A percentile compares a stretch with the other conserved stretches of the same genome.
These are phyloP conservation scores for Enteromius afrohamiltoni DNA, from an alignment of 2,797 vertebrate species.

Conservation along the genomic window DNA sequence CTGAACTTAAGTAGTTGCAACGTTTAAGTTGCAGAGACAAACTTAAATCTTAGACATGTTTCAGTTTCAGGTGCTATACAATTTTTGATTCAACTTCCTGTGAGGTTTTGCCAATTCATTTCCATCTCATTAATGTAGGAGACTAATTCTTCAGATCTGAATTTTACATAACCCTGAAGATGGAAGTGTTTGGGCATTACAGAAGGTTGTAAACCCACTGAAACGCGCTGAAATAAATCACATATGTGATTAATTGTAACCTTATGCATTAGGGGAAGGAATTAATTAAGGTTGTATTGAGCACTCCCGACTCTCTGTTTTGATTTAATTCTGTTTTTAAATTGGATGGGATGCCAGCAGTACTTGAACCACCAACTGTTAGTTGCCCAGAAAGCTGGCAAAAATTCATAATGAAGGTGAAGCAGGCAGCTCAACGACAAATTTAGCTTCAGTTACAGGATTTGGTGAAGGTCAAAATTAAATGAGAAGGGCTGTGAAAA, in stretches of 20 bases:
- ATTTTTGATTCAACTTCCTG: background rate
- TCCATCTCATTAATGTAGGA: background rate
- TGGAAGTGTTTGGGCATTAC: background rate
- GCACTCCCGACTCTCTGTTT: background rate
- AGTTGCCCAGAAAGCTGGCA: constrained; percentile 16
- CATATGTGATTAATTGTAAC: constrained; percentile 1
- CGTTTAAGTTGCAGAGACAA: background rate
- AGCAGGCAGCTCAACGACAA: constrained; percentile 1
- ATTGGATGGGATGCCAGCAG: constrained; percentile 8
- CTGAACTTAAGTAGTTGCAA: background rate
- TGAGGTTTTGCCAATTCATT: background rate
- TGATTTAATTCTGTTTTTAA: constrained; percentile 6
- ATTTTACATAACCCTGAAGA: background rate
- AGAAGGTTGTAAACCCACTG: background rate
- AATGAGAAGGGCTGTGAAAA: constrained; percentile 18
- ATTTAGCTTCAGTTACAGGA: constrained; percentile 3
- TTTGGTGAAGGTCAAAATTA: constrained; percentile 9
- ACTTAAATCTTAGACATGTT: background rate
- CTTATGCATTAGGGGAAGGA: background rate
- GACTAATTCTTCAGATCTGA: background rate
- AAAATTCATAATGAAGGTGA: constrained; percentile 26
- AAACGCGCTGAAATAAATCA: background rate
- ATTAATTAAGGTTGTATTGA: background rate
- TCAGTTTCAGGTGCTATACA: background rate
- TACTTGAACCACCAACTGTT: constrained; percentile 25